phyloP scores from a whole-genome alignment of 2,113 vertebrate genomes.

The Cacatua alba region DNA sequence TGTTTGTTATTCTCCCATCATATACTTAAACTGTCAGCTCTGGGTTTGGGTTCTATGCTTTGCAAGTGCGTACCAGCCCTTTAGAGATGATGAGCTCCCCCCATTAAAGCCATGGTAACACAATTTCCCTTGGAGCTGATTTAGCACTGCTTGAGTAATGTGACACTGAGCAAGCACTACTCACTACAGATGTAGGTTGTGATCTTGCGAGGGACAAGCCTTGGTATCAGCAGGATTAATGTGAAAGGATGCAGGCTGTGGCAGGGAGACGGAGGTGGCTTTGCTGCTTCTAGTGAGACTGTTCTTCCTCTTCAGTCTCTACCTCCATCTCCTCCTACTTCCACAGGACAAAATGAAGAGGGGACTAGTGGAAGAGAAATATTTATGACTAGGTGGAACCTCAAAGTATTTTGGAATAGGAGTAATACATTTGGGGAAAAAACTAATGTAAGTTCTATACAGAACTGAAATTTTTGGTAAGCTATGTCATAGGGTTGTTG shows the following conservation, averaged over 20 bases:
- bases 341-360: background rate
- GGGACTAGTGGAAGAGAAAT: background rate
- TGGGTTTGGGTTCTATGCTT: background rate
- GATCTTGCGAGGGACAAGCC: background rate
- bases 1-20: constrained; percentile 16
- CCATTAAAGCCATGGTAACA: background rate
- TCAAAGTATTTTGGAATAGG: background rate
- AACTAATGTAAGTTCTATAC: background rate
- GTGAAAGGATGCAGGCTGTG: background rate
- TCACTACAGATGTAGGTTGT: background rate
- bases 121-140: background rate
- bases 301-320: background rate
- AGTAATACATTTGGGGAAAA: background rate
- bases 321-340: background rate
- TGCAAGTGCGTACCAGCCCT: background rate
- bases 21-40: constrained; percentile 1
- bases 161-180: background rate
- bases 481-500: background rate
- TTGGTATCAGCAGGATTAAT: background rate
- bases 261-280: background rate
- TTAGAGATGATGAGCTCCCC: background rate
- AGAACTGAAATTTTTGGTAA: background rate
- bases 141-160: background rate
- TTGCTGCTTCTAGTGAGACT: background rate
- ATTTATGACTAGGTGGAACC: background rate